Base-by-base conservation (phyloP, 2,888 invertebrate genomes). In the Malthinus seriepunctatus region DNA sequence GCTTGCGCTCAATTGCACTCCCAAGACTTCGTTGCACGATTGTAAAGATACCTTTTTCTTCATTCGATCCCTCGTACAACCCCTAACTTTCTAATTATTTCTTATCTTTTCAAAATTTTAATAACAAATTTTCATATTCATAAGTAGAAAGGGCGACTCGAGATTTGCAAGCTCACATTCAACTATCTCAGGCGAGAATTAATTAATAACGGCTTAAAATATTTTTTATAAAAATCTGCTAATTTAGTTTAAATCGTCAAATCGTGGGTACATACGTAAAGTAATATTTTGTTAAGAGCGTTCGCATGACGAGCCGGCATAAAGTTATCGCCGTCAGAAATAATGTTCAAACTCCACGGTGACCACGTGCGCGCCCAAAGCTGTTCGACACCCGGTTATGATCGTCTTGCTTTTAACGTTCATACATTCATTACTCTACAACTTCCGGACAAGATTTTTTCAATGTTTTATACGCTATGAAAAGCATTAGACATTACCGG, bases 401-500 rank as follows among this genome's bases (percentile, higher is more conserved):
- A 51, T 56, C 56, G 60, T 67, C 64, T 68, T 65, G 59, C 63
- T 67, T 62, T 65, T 42, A 69, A 66, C 65, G 62, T 64, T 56
- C 52, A 48, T 48, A 56, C 59, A 57, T 62, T 66, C 63, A 65
- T 64, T 65, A 67, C 65, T 65, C 66, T 61, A 60, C 60, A 53
- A 64, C 67, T 68, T 69, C 70, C 70, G 66, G 65, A 61, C 63
- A 23, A 61, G 53, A 62, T 64, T 64, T 64, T 56, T 66, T 66
- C 61, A 56, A 50, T 3, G 10, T 62, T 65, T 67, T 67, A 67
- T 67, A 65, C 67, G 65, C 64, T 56, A 62, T 48, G 56, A 62
- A 61, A 67, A 62, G 66, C 65, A 66, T 65, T 67, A 64, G 63
- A 64, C 58, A 52, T 60, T 53, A 66, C 69, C 68, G 69, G 68